Conservation (phyloP, 2,797 vertebrate species). For the Aeoliscus strigatus region DNA sequence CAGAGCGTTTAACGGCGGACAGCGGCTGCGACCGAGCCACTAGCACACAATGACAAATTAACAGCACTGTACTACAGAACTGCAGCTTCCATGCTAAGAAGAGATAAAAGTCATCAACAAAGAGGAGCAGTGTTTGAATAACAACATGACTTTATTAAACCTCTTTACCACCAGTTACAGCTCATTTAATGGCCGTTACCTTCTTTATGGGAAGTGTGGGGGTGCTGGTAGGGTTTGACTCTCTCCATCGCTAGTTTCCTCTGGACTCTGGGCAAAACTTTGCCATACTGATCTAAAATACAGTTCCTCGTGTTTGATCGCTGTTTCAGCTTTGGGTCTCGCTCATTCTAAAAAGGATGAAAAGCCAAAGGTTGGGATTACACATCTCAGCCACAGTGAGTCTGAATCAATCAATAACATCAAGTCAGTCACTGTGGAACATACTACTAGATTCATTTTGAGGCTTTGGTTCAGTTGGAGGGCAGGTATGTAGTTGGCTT, state of each 20-base stretch:
- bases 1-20: constrained; percentile 80
- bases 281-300: constrained; percentile 85
- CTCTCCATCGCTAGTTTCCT: constrained; percentile 84
- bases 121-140: no score
- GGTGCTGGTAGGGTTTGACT: constrained; percentile 83
- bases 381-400: no score
- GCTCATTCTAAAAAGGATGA: constrained; percentile 75
- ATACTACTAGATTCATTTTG: constrained; percentile 80
- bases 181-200: constrained; percentile 61
- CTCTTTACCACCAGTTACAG: no score
- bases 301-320: constrained; percentile 84
- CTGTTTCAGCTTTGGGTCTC: constrained; percentile 84
- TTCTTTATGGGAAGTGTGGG: constrained; percentile 76
- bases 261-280: constrained; percentile 88
- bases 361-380: not conserved
- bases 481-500: constrained; percentile 88
- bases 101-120: no score
- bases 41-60: constrained; percentile 41
- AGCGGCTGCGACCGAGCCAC: constrained; percentile 86
- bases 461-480: constrained; percentile 89
- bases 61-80: no score
- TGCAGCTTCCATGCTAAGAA: no score
- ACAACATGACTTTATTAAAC: no score
- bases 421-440: constrained; percentile 32
- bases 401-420: no score